A percentile compares a stretch with the other conserved stretches of the same genome.
Conservation (phyloP, 1,140 invertebrate genomes). For the Probaryconus sp. region DNA sequence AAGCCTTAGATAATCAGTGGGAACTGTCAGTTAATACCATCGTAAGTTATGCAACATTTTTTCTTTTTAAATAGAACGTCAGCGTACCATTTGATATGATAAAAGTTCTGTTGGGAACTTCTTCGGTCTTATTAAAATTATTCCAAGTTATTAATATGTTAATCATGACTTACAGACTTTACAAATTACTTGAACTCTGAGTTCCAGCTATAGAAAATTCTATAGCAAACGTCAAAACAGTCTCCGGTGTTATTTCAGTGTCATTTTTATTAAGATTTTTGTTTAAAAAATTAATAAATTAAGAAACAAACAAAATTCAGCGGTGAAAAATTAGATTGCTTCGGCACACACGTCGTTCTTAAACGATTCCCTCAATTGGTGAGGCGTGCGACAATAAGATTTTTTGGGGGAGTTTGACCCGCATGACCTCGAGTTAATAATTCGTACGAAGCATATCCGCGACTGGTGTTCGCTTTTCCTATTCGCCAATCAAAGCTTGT, state of each 20-base stretch:
- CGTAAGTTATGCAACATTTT: neutral
- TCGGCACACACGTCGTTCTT: neutral
- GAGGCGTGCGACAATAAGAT: neutral
- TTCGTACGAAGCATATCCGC: neutral
- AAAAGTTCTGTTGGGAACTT: too few relatives aligned
- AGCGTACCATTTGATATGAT: neutral
- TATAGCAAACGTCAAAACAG: too few relatives aligned
- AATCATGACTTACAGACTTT: too few relatives aligned
- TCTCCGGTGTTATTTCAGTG: too few relatives aligned
- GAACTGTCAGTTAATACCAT: neutral
- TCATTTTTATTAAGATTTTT: too few relatives aligned
- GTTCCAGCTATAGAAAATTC: too few relatives aligned
- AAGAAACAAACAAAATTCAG: too few relatives aligned
- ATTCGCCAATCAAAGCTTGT: conserved; percentile 1
- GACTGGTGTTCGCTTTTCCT: neutral
- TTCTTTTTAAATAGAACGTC: neutral
- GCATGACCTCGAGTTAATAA: conserved; percentile 1
- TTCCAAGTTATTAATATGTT: too few relatives aligned
- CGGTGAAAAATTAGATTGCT: too few relatives aligned
- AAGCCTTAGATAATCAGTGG: neutral
- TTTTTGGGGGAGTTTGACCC: conserved; percentile 4
- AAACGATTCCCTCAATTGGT: neutral
- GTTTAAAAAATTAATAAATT: too few relatives aligned
- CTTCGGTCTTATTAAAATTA: too few relatives aligned
- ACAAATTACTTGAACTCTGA: too few relatives aligned